Conservation (phyloP, 2,113 vertebrate species). For the Suricata suricatta region DNA sequence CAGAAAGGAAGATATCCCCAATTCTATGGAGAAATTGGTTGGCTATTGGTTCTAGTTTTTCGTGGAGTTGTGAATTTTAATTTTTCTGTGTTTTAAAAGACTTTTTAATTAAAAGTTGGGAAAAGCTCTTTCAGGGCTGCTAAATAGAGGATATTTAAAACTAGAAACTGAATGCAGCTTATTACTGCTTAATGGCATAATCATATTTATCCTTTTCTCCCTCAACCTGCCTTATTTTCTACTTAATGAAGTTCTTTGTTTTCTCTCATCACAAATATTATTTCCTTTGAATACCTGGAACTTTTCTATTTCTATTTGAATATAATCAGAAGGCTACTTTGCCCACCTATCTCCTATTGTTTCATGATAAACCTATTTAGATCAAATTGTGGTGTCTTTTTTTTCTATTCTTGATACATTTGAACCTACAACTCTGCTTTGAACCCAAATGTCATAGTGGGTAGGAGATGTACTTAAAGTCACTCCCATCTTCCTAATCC, state of each 20-base stretch:
- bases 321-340: slow-evolving; percentile 39
- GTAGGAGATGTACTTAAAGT: not conserved
- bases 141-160: slow-evolving; percentile 63
- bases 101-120: slow-evolving; percentile 66
- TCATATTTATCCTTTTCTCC: not conserved
- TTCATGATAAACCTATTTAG: slow-evolving; percentile 51
- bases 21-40: not conserved
- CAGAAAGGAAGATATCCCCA: not conserved
- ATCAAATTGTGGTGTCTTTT: not conserved
- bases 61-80: slow-evolving; percentile 15
- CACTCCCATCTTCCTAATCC: not conserved
- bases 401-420: not conserved
- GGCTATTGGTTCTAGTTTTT: not conserved
- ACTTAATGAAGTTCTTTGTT: slow-evolving; percentile 59
- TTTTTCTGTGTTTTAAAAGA: slow-evolving; percentile 46
- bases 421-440: not conserved
- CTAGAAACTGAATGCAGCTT: not conserved
- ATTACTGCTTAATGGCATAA: slow-evolving; percentile 38
- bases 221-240: slow-evolving; percentile 43
- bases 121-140: slow-evolving; percentile 21
- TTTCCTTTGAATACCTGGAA: slow-evolving; percentile 50
- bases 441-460: not conserved
- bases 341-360: not conserved
- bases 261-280: slow-evolving; percentile 56
- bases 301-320: slow-evolving; percentile 53